Evolutionary conservation across 2,888 invertebrate genomes (phyloP).

Genomic region (Nomada lathburiana): DNA sequence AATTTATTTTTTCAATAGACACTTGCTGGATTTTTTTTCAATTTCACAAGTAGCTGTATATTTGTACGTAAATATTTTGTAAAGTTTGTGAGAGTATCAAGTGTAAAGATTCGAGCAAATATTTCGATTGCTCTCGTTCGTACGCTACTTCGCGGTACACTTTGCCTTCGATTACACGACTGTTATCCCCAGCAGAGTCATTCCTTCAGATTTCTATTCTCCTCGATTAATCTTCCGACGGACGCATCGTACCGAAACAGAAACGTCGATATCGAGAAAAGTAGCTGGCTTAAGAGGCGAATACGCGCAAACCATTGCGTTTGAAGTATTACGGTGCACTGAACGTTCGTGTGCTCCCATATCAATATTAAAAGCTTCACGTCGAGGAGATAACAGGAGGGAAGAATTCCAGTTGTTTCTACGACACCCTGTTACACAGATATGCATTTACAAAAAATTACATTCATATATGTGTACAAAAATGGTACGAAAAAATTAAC

Average conservation of each 20-base stretch:
- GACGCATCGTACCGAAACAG: not conserved
- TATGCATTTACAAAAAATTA: not conserved
- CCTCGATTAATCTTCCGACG: constrained; percentile 29
- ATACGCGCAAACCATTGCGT: not conserved
- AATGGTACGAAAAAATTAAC: no score
- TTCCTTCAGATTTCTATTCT: constrained; percentile 12
- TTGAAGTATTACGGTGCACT: constrained; percentile 1
- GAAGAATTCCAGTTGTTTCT: not conserved
- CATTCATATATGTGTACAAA: no score
- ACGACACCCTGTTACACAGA: not conserved
- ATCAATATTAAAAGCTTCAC: not conserved
- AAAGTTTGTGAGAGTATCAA: no score
- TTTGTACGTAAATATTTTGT: no score
- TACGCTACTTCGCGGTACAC: not conserved
- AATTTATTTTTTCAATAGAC: not conserved
- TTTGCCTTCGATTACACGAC: constrained; percentile 14
- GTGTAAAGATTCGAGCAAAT: not conserved
- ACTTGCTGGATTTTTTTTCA: no score
- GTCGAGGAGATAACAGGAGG: not conserved
- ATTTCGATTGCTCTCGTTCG: not conserved
- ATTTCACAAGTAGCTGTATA: no score
- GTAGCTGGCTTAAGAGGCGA: constrained; percentile 22
- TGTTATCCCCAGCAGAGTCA: not conserved
- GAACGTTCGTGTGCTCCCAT: not conserved
- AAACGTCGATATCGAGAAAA: constrained; percentile 27